Conservation (phyloP, 2,888 invertebrate species). For the Eupithecia pulchellata region DNA sequence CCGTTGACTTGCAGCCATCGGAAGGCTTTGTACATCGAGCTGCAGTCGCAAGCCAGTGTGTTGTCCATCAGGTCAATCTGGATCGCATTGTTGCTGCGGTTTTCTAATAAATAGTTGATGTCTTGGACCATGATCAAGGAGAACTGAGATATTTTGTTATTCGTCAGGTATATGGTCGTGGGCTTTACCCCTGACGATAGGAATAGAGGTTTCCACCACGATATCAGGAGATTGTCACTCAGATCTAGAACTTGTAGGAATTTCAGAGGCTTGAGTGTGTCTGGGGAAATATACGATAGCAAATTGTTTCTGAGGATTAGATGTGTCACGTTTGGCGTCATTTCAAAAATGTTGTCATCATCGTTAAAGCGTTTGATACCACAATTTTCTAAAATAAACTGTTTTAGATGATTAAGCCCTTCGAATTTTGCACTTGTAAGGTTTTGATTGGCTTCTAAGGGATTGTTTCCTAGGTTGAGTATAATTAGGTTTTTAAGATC, state of each 20-base stretch:
- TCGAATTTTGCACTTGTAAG: slow-evolving; percentile 73
- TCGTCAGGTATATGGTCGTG: slow-evolving; percentile 67
- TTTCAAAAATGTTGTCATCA: slow-evolving; percentile 79
- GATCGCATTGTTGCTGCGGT: slow-evolving; percentile 55
- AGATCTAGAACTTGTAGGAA: slow-evolving; percentile 78
- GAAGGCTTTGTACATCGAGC: slow-evolving; percentile 72
- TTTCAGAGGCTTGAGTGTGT: slow-evolving; percentile 74
- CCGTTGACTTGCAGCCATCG: slow-evolving; percentile 75
- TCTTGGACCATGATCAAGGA: slow-evolving; percentile 85
- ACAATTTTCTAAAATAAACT: slow-evolving; percentile 80
- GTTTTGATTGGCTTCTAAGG: slow-evolving; percentile 72
- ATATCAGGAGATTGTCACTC: slow-evolving; percentile 78
- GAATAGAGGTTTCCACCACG: slow-evolving; percentile 84
- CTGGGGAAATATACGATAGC: slow-evolving; percentile 71
- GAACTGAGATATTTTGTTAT: slow-evolving; percentile 85
- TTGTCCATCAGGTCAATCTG: slow-evolving; percentile 81
- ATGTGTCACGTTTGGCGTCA: slow-evolving; percentile 79
- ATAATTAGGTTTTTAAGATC: slow-evolving; percentile 72
- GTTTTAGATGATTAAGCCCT: slow-evolving; percentile 78
- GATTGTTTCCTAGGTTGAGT: slow-evolving; percentile 84
- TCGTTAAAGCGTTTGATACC: slow-evolving; percentile 73
- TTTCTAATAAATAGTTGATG: slow-evolving; percentile 74
- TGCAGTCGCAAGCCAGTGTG: slow-evolving; percentile 84
- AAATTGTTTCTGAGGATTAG: slow-evolving; percentile 81
- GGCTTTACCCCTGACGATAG: slow-evolving; percentile 73